Evolutionary conservation across 2,888 invertebrate species (phyloP), one percentile per base, ranked within the genome.

Genomic region (Lapara coniferarum): DNA sequence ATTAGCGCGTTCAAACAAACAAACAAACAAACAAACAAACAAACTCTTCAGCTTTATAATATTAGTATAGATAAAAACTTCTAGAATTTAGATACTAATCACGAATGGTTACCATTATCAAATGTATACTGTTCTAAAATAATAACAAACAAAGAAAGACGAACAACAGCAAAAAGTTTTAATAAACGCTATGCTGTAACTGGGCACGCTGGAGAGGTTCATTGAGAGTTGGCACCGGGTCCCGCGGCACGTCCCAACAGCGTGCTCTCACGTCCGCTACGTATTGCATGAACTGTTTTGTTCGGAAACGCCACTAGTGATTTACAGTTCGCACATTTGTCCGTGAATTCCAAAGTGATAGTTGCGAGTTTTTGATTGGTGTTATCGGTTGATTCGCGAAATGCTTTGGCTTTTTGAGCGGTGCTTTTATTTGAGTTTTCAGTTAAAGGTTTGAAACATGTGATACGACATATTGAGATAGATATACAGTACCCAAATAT

Each of bases 241-340:
- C 52, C 10, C 13, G 55, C 49, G 13, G 19, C 57, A 67, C 63
- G 37, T 30, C 44, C 46, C 44, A 57, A 66, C 30, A 52, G 69
- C 83, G 77, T 77, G 79, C 78, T 79, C 79, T 81, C 84, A 82
- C 85, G 85, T 82, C 72, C 77, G 58, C 67, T 74, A 71, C 69
- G 69, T 71, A 78, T 74, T 79, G 81, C 80, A 81, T 78, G 74
- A 78, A 77, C 76, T 78, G 80, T 82, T 83, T 80, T 79, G 81
- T 81, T 79, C 77, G 72, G 70, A 69, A 74, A 58, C 69, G 70
- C 66, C 69, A 66, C 70, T 69, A 69, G 79, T 87, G 86, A 89
- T 89, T 87, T 87, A 88, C 80, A 71, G 77, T 71, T 74, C 78
- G 81, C 77, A 80, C 84, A 83, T 82, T 84, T 77, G 79, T 81